phyloP scores from a whole-genome alignment of 1,140 invertebrate species.

The Drosophila pseudoananassae region DNA sequence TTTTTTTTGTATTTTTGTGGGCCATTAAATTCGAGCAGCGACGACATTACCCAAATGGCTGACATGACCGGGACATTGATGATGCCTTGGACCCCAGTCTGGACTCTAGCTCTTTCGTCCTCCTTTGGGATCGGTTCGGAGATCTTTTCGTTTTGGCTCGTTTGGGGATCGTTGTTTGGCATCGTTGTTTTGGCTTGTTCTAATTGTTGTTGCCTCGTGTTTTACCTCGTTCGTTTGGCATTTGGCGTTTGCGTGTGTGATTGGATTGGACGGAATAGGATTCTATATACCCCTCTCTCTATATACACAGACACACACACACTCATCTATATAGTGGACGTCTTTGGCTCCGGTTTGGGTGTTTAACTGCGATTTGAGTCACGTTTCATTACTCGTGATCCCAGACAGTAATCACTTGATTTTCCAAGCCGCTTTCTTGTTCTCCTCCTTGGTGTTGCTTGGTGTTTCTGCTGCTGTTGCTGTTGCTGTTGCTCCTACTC shows the following conservation, averaged over 20 bases:
- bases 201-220: slow-evolving; percentile 76
- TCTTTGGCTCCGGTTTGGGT: slow-evolving; percentile 41
- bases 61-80: slow-evolving; percentile 74
- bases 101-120: neutral
- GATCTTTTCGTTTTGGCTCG: slow-evolving; percentile 18
- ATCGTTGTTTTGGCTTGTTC: slow-evolving; percentile 66
- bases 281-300: neutral
- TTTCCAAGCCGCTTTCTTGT: slow-evolving; percentile 55
- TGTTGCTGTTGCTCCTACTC: slow-evolving; percentile 17
- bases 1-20: slow-evolving; percentile 13
- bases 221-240: slow-evolving; percentile 56
- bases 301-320: too few relatives aligned
- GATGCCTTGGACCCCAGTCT: slow-evolving; percentile 33
- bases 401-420: slow-evolving; percentile 81
- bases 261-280: slow-evolving; percentile 7
- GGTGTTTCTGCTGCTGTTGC: neutral
- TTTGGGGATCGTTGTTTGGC: slow-evolving; percentile 20
- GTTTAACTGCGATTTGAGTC: slow-evolving; percentile 82
- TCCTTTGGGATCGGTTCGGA: slow-evolving; percentile 24
- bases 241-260: slow-evolving; percentile 50
- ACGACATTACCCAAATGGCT: slow-evolving; percentile 75
- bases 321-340: slow-evolving; percentile 1
- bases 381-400: slow-evolving; percentile 82
- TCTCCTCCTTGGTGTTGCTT: too few relatives aligned
- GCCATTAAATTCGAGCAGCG: slow-evolving; percentile 59